These are phyloP conservation scores for Phymatocera aterrima DNA, from an alignment of 2,888 invertebrate genomes.

Conservation along the genomic window DNA sequence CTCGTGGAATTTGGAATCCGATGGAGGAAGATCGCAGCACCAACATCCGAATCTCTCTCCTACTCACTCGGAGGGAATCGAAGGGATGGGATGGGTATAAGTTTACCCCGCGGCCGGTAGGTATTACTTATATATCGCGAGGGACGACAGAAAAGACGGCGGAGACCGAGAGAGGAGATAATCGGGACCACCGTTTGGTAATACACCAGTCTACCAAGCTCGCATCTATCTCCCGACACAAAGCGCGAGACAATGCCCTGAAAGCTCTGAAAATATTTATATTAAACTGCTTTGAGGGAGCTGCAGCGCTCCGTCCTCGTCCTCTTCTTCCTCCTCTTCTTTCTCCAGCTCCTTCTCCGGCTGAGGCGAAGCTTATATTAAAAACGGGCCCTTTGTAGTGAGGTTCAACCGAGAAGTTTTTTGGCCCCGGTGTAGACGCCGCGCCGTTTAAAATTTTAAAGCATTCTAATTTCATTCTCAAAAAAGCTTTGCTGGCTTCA, in stretches of 20 bases:
- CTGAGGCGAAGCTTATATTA: slow-evolving; percentile 47
- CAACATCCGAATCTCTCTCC: slow-evolving; percentile 62
- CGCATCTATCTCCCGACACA: neutral
- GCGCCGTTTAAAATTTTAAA: neutral
- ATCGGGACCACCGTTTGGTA: slow-evolving; percentile 64
- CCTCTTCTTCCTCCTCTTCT: too few species aligned
- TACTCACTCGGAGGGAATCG: too few species aligned
- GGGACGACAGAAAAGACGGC: neutral
- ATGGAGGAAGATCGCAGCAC: slow-evolving; percentile 63
- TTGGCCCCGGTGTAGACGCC: slow-evolving; percentile 11
- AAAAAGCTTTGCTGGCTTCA: neutral
- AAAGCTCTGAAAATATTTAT: slow-evolving; percentile 54
- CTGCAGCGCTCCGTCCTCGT: slow-evolving; percentile 45
- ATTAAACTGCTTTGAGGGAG: slow-evolving; percentile 48
- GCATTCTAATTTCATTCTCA: neutral
- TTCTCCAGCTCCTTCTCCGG: too few species aligned
- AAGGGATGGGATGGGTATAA: neutral
- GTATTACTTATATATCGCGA: neutral
- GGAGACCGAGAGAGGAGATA: slow-evolving; percentile 54
- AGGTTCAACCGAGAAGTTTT: slow-evolving; percentile 20
- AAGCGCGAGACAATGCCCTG: slow-evolving; percentile 47
- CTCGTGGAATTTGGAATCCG: slow-evolving; percentile 70
- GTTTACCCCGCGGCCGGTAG: neutral
- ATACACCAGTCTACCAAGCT: slow-evolving; percentile 50
- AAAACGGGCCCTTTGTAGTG: slow-evolving; percentile 45